These are phyloP conservation scores for Pollimyrus isidori DNA, from an alignment of 2,113 vertebrate species.

Conservation along the genomic window DNA sequence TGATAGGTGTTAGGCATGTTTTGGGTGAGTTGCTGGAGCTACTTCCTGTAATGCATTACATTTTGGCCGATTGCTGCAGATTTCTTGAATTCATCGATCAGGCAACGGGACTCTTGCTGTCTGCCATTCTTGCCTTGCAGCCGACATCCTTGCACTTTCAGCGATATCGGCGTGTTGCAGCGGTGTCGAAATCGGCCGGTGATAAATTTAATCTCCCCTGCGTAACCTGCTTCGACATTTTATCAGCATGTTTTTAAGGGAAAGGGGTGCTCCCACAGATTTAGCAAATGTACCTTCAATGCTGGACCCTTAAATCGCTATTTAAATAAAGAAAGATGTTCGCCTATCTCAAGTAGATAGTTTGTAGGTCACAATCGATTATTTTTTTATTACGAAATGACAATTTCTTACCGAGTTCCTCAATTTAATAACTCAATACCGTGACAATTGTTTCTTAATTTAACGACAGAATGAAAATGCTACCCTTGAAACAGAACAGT, in stretches of 20 bases:
- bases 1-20: neutral
- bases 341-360: neutral
- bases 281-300: neutral
- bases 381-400: neutral
- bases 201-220: neutral
- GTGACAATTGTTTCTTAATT: neutral
- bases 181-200: neutral
- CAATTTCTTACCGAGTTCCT: neutral
- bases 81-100: neutral
- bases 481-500: neutral
- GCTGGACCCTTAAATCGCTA: neutral
- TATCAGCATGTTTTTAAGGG: neutral
- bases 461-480: neutral
- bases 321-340: neutral
- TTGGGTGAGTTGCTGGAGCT: neutral
- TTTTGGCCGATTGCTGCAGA: neutral
- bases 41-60: neutral
- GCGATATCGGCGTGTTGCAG: neutral
- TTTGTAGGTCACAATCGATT: neutral
- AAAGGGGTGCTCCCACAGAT: neutral
- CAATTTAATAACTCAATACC: neutral
- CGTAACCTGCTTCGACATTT: neutral
- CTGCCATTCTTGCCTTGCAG: neutral
- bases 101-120: neutral
- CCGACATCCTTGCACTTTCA: neutral